These are phyloP conservation scores for Barnardius zonarius DNA, from an alignment of 2,113 vertebrate species.

Conservation along the genomic window DNA sequence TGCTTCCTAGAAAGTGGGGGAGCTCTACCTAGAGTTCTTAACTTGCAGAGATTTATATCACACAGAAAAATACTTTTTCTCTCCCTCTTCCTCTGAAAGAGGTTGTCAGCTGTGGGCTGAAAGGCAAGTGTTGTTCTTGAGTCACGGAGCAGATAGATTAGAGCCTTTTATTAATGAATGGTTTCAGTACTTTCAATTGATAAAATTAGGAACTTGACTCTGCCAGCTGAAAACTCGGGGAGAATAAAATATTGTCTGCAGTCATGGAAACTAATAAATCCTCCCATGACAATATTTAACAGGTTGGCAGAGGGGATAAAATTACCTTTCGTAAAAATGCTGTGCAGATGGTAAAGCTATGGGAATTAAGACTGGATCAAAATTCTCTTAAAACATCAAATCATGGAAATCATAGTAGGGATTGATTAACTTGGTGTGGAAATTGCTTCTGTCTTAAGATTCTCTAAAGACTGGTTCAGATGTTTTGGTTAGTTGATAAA, in stretches of 20 bases:
- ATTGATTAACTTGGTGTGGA: conserved; percentile 41
- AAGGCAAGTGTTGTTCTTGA: not conserved
- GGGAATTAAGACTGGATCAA: conserved; percentile 45
- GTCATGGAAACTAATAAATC: conserved; percentile 63
- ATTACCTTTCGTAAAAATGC: conserved; percentile 60
- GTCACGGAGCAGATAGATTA: conserved; percentile 8
- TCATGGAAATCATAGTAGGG: conserved; percentile 13
- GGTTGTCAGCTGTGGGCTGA: not conserved
- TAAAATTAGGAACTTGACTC: conserved; percentile 30
- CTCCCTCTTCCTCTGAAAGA: not conserved
- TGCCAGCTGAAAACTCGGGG: conserved; percentile 23
- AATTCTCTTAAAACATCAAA: conserved; percentile 30
- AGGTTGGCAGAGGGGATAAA: conserved; percentile 59
- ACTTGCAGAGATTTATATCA: not conserved
- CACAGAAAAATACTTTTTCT: not conserved
- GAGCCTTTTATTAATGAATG: conserved; percentile 32
- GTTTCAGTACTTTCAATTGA: conserved; percentile 22
- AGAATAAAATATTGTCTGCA: conserved; percentile 62
- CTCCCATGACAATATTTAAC: conserved; percentile 51
- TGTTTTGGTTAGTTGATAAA: conserved; percentile 31
- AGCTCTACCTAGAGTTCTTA: not conserved
- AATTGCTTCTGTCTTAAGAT: conserved; percentile 40
- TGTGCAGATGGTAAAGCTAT: conserved; percentile 34
- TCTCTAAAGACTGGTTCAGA: conserved; percentile 7
- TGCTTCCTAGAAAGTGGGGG: not conserved